Conservation (phyloP, 2,888 invertebrate genomes). For the Koerneria pararmatus region DNA sequence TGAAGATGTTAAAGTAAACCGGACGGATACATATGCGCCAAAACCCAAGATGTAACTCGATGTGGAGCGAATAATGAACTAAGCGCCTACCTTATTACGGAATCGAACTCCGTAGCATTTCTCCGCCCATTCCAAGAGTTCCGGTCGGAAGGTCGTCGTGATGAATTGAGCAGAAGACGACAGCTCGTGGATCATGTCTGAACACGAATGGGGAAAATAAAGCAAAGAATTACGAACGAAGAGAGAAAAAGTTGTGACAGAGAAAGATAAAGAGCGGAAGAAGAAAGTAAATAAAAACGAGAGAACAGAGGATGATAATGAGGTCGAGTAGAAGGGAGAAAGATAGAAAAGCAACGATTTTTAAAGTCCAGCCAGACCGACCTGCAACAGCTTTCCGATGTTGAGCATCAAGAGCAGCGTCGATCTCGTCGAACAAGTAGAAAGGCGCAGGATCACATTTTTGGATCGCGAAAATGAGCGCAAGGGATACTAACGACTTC, state of each 20-base stretch:
- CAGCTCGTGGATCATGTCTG: constrained; percentile 88
- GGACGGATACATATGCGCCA: no score
- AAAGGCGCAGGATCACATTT: constrained; percentile 99
- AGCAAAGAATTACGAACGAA: not conserved
- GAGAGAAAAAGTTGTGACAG: not conserved
- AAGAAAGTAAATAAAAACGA: no score
- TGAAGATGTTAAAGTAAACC: no score
- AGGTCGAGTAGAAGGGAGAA: not conserved
- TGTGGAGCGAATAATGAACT: no score
- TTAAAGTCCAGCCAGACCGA: no score
- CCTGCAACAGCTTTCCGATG: constrained; percentile 86
- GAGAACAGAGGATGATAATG: not conserved
- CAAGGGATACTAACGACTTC: constrained; percentile 94
- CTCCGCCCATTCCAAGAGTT: constrained; percentile 89
- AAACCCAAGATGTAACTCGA: no score
- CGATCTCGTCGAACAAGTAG: constrained; percentile 98
- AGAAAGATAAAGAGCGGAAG: no score
- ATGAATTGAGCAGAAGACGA: constrained; percentile 94
- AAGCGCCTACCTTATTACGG: constrained; percentile 64
- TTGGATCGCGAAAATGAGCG: constrained; percentile 97
- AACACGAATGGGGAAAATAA: no score
- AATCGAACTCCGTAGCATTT: constrained; percentile 97
- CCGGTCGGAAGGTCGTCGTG: constrained; percentile 96
- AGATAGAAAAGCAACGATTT: no score
- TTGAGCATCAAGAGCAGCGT: constrained; percentile 95